phyloP scores from a whole-genome alignment of 2,797 vertebrate genomes.

The Otus scops region DNA sequence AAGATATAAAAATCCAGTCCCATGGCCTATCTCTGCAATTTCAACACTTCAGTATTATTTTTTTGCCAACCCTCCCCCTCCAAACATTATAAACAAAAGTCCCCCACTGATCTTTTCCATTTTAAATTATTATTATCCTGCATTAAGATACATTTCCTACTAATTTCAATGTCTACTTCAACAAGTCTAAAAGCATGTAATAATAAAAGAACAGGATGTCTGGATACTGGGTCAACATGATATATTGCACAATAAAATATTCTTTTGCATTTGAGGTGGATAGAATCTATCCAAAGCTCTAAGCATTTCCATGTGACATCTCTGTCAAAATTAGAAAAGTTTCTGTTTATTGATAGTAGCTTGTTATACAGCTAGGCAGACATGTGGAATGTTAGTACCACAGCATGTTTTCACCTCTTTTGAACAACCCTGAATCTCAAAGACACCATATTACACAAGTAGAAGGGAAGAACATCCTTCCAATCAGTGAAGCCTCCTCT shows the following conservation, averaged over 20 bases:
- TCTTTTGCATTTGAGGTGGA: neutral
- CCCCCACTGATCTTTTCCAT: rapidly evolving
- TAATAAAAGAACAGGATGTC: neutral
- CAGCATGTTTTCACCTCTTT: neutral
- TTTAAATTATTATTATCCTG: neutral
- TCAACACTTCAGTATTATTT: neutral
- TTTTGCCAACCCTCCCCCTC: rapidly evolving
- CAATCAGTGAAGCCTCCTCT: neutral
- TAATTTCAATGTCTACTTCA: neutral
- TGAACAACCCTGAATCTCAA: neutral
- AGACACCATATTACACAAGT: neutral
- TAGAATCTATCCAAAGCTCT: neutral
- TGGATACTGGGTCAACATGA: neutral
- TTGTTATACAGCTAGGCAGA: neutral
- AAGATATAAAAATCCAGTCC: neutral
- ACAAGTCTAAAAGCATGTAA: neutral
- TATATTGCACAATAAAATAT: neutral
- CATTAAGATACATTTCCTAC: neutral
- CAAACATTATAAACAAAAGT: neutral
- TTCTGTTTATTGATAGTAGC: neutral
- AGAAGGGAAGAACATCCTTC: neutral
- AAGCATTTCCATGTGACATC: neutral
- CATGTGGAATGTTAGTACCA: neutral
- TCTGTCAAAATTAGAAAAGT: neutral
- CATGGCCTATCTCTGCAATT: neutral